Evolutionary conservation across 2,797 vertebrate species (phyloP), one percentile per base, ranked within the genome.

Genomic region (Enteromius paludinosus): DNA sequence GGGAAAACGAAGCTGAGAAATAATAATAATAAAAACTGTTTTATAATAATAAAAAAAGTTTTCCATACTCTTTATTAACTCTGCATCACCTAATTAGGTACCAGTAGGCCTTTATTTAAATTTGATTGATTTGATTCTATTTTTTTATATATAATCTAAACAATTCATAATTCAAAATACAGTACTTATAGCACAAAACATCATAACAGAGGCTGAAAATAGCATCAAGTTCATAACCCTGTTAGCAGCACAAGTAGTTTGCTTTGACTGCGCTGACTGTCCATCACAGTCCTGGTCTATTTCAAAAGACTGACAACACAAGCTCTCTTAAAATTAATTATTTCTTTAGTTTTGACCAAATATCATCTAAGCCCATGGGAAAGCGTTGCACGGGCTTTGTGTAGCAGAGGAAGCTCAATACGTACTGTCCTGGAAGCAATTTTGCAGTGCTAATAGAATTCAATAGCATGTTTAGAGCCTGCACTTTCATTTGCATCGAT

Each of bases 401-500:
- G 70, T 64, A 33, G 43, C 35, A 15, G 47, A 61, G 71, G 41
- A 82, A 87, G 64, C 75, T 86, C 83, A 84, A 86, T 86, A 85
- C 69, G 33, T 71, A 66, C 76, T 83, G 85, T 82, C 82, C 79
- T 86, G 86, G 82, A 89, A 89, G 85, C 86, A 89, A 89, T 87
- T 87, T 85, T 84, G 82, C 82, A 69, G 76, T 30, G 49, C 79
- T 89, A 89, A 89, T 89, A 86, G 83, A 86, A 87, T 87, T 83
- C 85, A 87, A 86, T 87, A 87, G 77, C 85, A 89, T 87, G 83
- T 85, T 89, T 85, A 87, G 83, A 84, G 82, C 80, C 84, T 86
- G 79, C 81, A 84, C 79, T 87, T 86, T 89, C 84, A 87, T 89
- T 87, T 86, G 82, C 85, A 89, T 89, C 77, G 81, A 87, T 85